Evolutionary conservation across 23 tunicate genomes (phyloP).

Genomic region (Corella eumyota): DNA sequence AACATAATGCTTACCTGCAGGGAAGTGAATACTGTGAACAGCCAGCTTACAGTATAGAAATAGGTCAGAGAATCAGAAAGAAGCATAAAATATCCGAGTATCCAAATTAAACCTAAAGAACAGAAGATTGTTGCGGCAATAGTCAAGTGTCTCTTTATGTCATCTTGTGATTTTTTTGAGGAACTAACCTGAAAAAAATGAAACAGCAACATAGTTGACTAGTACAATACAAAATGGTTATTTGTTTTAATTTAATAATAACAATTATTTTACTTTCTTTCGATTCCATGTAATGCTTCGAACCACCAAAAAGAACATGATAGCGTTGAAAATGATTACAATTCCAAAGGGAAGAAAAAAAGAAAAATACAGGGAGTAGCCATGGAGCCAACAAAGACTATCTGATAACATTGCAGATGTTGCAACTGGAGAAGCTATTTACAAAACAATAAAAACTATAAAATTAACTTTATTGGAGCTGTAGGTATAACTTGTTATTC

Average conservation of each 20-base stretch:
- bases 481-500: no score
- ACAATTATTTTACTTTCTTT: slow-evolving; percentile 16
- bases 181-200: not conserved
- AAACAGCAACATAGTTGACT: no score
- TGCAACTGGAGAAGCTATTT: not conserved
- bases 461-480: no score
- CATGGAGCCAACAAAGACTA: slow-evolving; percentile 60
- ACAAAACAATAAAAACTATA: not conserved
- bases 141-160: not conserved
- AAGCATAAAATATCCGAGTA: slow-evolving; percentile 32
- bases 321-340: slow-evolving; percentile 23
- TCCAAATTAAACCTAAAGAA: not conserved
- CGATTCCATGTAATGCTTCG: slow-evolving; percentile 9
- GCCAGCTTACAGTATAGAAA: slow-evolving; percentile 11
- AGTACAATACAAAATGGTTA: no score
- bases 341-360: slow-evolving; percentile 44
- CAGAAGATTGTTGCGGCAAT: not conserved
- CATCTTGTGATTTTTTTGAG: not conserved
- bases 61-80: slow-evolving; percentile 10
- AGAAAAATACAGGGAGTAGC: slow-evolving; percentile 30
- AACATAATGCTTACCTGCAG: slow-evolving; percentile 33
- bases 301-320: slow-evolving; percentile 21
- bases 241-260: no score
- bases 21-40: slow-evolving; percentile 15
- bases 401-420: slow-evolving; percentile 16